Evolutionary conservation across 2,888 invertebrate genomes (phyloP).

Genomic region (Drosophila mulleri): DNA sequence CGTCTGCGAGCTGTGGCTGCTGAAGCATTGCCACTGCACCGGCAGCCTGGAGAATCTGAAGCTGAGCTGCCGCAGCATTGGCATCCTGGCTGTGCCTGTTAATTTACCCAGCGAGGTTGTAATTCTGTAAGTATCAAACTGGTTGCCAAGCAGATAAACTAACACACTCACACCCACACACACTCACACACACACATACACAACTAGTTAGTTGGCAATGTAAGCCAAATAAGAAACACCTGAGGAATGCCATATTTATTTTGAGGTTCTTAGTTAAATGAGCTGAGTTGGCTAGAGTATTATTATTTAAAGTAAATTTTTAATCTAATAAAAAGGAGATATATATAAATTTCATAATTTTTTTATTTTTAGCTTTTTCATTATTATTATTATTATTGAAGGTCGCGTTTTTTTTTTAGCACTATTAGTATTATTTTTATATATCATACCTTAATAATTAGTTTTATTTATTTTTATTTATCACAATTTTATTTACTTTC

Average conservation of each 20-base stretch:
- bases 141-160: neutral
- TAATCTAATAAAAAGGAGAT: too few species aligned
- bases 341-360: too few species aligned
- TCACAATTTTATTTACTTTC: too few species aligned
- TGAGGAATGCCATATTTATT: neutral
- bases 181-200: neutral
- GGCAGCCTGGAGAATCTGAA: constrained; percentile 81
- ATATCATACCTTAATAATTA: too few species aligned
- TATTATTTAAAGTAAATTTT: too few species aligned
- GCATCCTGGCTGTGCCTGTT: constrained; percentile 82
- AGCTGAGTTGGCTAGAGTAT: too few species aligned
- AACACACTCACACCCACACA: neutral
- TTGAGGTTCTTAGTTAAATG: neutral
- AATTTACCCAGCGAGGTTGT: constrained; percentile 83
- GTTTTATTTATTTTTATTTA: too few species aligned
- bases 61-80: constrained; percentile 83
- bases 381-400: too few species aligned
- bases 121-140: constrained; percentile 81
- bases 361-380: too few species aligned
- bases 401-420: too few species aligned
- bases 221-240: too few species aligned
- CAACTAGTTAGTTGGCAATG: neutral
- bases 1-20: constrained; percentile 83
- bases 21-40: constrained; percentile 83
- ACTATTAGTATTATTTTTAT: too few species aligned